Evolutionary conservation across 2,113 vertebrate species (phyloP).

Genomic region (Cephalopholis sonnerati): DNA sequence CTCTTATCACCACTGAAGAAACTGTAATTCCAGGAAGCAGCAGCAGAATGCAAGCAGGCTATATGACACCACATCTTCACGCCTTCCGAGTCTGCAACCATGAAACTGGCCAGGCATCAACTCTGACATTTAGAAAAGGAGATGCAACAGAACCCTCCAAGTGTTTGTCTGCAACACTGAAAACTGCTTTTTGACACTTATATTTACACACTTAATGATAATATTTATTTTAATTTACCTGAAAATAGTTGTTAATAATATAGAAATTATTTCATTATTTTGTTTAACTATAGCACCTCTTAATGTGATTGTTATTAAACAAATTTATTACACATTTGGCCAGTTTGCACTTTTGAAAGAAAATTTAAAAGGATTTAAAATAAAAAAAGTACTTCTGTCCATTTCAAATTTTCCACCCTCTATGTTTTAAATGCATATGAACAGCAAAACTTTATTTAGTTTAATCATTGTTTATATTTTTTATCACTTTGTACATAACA

Average conservation of each 20-base stretch:
- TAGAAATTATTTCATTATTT: too few species aligned
- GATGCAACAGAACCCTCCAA: not conserved
- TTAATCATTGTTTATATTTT: not conserved
- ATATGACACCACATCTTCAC: not conserved
- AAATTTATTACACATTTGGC: not conserved
- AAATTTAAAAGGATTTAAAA: not conserved
- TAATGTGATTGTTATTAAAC: too few species aligned
- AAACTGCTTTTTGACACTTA: not conserved
- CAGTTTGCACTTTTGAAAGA: not conserved
- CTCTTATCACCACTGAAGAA: not conserved
- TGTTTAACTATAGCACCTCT: too few species aligned
- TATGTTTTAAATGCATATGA: not conserved
- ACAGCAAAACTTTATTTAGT: not conserved
- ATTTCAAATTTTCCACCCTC: too few species aligned
- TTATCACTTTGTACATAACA: not conserved
- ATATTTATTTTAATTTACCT: too few species aligned
- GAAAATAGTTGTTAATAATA: too few species aligned
- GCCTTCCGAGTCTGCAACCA: too few species aligned
- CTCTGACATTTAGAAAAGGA: conserved; percentile 9
- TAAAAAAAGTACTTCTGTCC: too few species aligned
- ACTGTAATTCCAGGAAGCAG: not conserved
- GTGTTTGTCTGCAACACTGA: not conserved
- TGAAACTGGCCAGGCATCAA: not conserved
- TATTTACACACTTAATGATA: too few species aligned
- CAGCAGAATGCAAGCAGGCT: not conserved